phyloP scores from a whole-genome alignment of 2,888 invertebrate genomes.

The Cylindroiulus punctatus region DNA sequence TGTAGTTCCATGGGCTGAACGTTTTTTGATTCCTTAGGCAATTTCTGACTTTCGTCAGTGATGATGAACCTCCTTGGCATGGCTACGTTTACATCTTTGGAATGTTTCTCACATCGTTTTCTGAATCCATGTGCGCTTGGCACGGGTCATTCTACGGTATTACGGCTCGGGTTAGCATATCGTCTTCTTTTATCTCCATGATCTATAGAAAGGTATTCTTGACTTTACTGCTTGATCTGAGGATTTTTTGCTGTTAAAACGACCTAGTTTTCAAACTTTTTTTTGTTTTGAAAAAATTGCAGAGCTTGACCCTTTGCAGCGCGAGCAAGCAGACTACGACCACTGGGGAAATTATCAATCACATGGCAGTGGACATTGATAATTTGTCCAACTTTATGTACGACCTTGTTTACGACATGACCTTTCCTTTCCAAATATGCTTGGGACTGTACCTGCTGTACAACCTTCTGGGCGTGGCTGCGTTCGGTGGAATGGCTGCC shows the following conservation, averaged over 20 bases:
- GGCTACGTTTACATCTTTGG: slow-evolving; percentile 84
- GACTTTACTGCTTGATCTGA: slow-evolving; percentile 53
- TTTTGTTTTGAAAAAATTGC: neutral
- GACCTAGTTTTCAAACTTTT: too few species aligned
- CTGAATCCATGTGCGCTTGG: slow-evolving; percentile 84
- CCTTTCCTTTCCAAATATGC: slow-evolving; percentile 83
- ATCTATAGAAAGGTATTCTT: slow-evolving; percentile 80
- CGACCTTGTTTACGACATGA: slow-evolving; percentile 89
- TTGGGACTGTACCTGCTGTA: slow-evolving; percentile 86
- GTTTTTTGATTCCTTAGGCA: neutral
- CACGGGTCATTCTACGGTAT: slow-evolving; percentile 83
- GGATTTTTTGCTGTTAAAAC: neutral
- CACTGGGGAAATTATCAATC: slow-evolving; percentile 90
- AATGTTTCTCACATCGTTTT: slow-evolving; percentile 78
- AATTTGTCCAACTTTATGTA: slow-evolving; percentile 85
- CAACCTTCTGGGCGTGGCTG: slow-evolving; percentile 84
- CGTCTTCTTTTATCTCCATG: slow-evolving; percentile 78
- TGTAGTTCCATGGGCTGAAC: too few species aligned
- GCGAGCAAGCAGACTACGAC: slow-evolving; percentile 70
- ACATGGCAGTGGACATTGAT: slow-evolving; percentile 93
- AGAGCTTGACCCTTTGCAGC: slow-evolving; percentile 32
- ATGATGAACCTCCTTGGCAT: slow-evolving; percentile 75
- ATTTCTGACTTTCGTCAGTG: slow-evolving; percentile 40
- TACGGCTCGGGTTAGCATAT: slow-evolving; percentile 88
- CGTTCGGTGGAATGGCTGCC: slow-evolving; percentile 89